Base-by-base conservation (phyloP, 2,113 vertebrate species). In the Pachycephala philippinensis region DNA sequence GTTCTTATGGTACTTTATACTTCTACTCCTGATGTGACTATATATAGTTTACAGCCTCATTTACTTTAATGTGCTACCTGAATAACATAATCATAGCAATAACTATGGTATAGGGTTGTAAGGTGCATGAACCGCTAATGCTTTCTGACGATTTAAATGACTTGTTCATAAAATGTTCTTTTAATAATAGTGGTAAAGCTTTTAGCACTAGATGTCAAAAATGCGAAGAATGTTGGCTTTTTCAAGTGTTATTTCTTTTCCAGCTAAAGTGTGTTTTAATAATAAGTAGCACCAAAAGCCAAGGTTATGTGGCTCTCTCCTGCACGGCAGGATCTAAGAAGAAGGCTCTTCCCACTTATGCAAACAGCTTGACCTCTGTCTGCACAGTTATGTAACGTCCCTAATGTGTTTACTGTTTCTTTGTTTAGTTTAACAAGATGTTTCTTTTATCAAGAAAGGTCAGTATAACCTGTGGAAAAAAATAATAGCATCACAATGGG, bases 31-130 rank as follows among this genome's bases (percentile, higher is more conserved):
- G 92, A 96, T 96, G 94, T 93, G 95, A 90, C 96, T 98, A 92
- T 97, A 95, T 97, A 94, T 97, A 97, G 97, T 97, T 98, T 97
- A 97, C 90, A 97, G 97, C 97, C 95, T 98, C 97, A 98, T 98
- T 98, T 98, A 94, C 97, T 97, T 98, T 98, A 98, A 98, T 98
- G 97, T 94, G 94, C 97, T 98, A 97, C 97, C 96, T 97, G 97
- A 97, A 98, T 97, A 98, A 98, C 96, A 98, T 98, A 98, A 98
- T 98, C 98, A 97, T 95, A 97, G 97, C 97, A 97, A 92, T 97
- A 98, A 97, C 97, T 96, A 94, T 83, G 92, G 96, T 85, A 95
- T 91, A 97, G 96, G 95, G 96, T 96, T 93, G 93, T 93, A 94
- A 98, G 96, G 96, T 96, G 63, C 97, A 76, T 57, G 90, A 68